Evolutionary conservation across 1,140 invertebrate species (phyloP).

Genomic region (Orius insidiosus): DNA sequence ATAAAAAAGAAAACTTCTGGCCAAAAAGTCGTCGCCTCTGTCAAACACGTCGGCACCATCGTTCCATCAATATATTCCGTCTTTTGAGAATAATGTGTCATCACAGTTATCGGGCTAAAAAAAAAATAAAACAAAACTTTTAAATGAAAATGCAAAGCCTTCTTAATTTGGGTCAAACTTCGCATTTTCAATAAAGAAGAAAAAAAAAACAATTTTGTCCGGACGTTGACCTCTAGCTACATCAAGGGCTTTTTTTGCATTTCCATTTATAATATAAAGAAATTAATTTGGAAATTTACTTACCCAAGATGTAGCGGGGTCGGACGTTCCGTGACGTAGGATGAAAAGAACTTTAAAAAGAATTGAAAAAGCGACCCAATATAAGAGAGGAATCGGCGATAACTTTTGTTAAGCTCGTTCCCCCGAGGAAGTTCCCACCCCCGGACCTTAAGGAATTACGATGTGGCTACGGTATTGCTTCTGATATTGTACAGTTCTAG

Average conservation of each 20-base stretch:
- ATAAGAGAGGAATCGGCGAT: no score
- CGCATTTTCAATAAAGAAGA: neutral
- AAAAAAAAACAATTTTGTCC: neutral
- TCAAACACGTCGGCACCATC: conserved; percentile 38
- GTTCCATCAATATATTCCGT: conserved; percentile 31
- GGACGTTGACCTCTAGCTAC: neutral
- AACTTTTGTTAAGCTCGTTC: no score
- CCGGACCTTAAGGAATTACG: no score
- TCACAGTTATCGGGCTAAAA: conserved; percentile 41
- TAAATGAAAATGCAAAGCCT: conserved; percentile 2
- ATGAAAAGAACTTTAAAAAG: no score
- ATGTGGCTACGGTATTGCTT: no score
- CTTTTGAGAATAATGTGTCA: conserved; percentile 36
- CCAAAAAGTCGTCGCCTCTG: conserved; percentile 44
- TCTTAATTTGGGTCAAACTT: no score
- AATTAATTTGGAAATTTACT: no score
- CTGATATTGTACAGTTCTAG: no score
- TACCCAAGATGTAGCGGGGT: no score
- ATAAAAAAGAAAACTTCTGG: conserved; percentile 52
- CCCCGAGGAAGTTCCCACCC: no score
- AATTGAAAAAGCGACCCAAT: no score
- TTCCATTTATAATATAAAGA: neutral
- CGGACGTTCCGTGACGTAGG: no score
- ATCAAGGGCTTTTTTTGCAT: conserved; percentile 1
- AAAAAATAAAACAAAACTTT: conserved; percentile 5